These are phyloP conservation scores for Anastatus disparis DNA, from an alignment of 1,140 invertebrate genomes.

Conservation along the genomic window DNA sequence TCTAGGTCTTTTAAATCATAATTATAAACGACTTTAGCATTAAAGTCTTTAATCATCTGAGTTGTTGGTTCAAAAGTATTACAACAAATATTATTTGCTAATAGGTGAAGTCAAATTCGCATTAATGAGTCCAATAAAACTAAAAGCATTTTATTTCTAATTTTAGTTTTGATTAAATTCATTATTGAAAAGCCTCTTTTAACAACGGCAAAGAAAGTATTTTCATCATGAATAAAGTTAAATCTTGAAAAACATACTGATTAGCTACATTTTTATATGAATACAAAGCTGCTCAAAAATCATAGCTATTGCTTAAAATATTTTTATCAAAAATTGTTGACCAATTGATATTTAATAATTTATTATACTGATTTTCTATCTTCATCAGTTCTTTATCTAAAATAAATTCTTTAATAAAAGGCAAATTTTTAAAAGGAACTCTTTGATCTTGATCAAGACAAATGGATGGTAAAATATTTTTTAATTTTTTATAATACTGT, in stretches of 20 bases:
- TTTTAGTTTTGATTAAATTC: conserved; percentile 41
- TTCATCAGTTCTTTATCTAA: not conserved
- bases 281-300: conserved; percentile 27
- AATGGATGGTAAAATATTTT: not conserved
- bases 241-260: conserved; percentile 41
- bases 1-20: no score
- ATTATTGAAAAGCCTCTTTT: conserved; percentile 41
- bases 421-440: not conserved
- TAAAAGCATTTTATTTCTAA: conserved; percentile 37
- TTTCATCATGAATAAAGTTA: conserved; percentile 26
- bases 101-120: conserved; percentile 36
- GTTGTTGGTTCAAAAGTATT: conserved; percentile 31
- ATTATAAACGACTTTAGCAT: conserved; percentile 9
- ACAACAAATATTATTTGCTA: conserved; percentile 34
- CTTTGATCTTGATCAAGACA: not conserved
- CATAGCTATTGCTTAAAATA: not conserved
- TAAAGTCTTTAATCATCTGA: conserved; percentile 39
- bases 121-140: conserved; percentile 42
- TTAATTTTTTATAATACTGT: conserved; percentile 3
- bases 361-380: conserved; percentile 9
- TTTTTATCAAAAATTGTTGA: not conserved
- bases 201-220: conserved; percentile 22
- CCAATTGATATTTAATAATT: not conserved
- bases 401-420: not conserved
- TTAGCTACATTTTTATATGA: conserved; percentile 41